Evolutionary conservation across 2,888 invertebrate genomes (phyloP), one percentile per base, ranked within the genome.

Genomic region (Tachystola acroxantha): DNA sequence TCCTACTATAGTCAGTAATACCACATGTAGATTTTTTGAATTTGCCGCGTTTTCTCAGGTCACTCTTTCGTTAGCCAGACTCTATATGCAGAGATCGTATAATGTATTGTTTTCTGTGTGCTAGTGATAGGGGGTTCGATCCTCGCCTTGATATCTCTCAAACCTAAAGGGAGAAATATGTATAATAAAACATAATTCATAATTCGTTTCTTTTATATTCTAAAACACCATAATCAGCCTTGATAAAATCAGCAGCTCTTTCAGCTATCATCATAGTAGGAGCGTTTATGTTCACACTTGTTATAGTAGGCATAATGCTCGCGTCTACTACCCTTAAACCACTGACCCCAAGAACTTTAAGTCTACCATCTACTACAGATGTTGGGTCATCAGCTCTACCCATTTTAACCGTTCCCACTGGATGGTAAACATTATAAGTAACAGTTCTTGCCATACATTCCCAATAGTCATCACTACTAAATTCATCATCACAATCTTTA

Each of bases 221-320:
- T 7, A 40, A 27, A 35, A 36, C 12, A 1, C 36, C 27, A 50
- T 78, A 57, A 30, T 76, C 75, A 9, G 57, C 60, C 49, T 80
- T 84, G 11, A 85, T 79, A 31, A 85, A 77, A 46, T 81, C 82
- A 7, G 84, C 71, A 7, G 75, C 85, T 46, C 75, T 57, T 49
- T 85, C 85, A 1, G 82, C 84, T 33, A 85, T 74, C 82, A 85
- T 84, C 70, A 85, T 84, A 1, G 69, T 68, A 3, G 85, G 69
- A 27, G 82, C 80, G 39, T 84, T 82, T 1, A 72, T 73, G 43
- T 85, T 84, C 0, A 76, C 74, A 53, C 85, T 84, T 0, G 82
- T 67, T 45, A 82, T 81, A 0, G 76, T 80, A 0, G 85, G 82
- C 80, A 85, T 84, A 5, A 84, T 44, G 45, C 85, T 85, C 1